phyloP scores from a whole-genome alignment of 2,888 invertebrate genomes.

The Cheilosia variabilis region DNA sequence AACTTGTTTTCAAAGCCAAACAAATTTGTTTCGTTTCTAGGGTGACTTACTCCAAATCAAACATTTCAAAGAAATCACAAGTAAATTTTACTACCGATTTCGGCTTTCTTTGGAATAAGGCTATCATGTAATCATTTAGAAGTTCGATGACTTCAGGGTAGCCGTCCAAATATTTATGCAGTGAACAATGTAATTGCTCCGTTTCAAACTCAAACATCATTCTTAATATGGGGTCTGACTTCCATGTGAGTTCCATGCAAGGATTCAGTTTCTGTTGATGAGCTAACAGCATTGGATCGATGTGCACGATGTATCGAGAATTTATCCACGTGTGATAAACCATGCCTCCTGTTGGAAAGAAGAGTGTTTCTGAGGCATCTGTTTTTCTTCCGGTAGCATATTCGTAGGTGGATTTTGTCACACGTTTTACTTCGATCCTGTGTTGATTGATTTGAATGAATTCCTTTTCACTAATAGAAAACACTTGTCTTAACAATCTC shows the following conservation, averaged over 20 bases:
- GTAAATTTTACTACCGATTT: constrained; percentile 79
- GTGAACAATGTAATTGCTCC: background rate
- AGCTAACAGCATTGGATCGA: constrained; percentile 5
- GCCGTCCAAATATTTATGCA: constrained; percentile 76
- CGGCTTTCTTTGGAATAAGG: constrained; percentile 80
- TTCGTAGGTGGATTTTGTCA: constrained; percentile 20
- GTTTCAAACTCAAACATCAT: constrained; percentile 25
- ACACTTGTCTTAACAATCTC: background rate
- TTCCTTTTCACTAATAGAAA: constrained; percentile 2
- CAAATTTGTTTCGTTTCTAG: constrained; percentile 18
- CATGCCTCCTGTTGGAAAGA: constrained; percentile 15
- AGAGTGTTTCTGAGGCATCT: constrained; percentile 28
- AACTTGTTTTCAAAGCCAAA: constrained; percentile 30
- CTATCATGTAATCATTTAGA: constrained; percentile 80
- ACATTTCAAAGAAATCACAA: constrained; percentile 28
- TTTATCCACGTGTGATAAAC: constrained; percentile 34
- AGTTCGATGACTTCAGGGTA: constrained; percentile 79
- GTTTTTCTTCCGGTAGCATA: constrained; percentile 9
- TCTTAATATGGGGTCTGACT: constrained; percentile 23
- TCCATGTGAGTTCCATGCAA: constrained; percentile 47
- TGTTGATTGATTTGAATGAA: background rate
- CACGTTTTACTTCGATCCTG: background rate
- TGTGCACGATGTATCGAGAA: constrained; percentile 43
- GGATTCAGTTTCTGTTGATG: constrained; percentile 11
- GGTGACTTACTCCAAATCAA: constrained; percentile 11